phyloP scores from a whole-genome alignment of 2,888 invertebrate species.

The Aporophyla nigra region DNA sequence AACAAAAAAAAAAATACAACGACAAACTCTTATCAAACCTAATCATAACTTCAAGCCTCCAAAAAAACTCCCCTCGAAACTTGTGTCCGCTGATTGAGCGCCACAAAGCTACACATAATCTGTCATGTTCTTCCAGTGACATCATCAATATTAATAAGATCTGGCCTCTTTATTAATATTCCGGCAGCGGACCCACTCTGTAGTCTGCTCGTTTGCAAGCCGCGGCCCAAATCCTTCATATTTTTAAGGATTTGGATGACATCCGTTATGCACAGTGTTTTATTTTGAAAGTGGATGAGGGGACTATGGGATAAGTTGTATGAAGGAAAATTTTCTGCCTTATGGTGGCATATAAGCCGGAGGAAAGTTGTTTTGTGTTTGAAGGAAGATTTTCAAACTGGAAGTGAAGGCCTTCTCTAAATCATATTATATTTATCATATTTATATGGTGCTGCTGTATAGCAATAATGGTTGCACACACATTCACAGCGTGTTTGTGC shows the following conservation, averaged over 20 bases:
- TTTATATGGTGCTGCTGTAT: no score
- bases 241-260: conserved; percentile 66
- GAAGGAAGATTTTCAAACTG: not conserved
- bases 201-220: conserved; percentile 60
- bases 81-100: conserved; percentile 54
- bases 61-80: conserved; percentile 16
- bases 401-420: not conserved
- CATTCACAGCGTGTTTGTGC: not conserved
- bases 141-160: conserved; percentile 68
- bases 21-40: not conserved
- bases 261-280: conserved; percentile 60
- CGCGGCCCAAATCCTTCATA: conserved; percentile 64
- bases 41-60: not conserved
- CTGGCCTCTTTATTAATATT: conserved; percentile 64
- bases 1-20: no score
- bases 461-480: not conserved
- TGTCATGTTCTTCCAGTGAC: conserved; percentile 56
- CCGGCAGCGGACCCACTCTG: conserved; percentile 49
- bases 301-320: conserved; percentile 40
- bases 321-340: not conserved
- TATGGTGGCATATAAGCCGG: not conserved
- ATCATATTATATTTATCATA: no score
- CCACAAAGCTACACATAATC: conserved; percentile 52
- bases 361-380: not conserved
- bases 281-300: conserved; percentile 58